A percentile compares a stretch with the other conserved stretches of the same genome.
These are phyloP conservation scores for Serripes groenlandicus DNA, from an alignment of 2,888 invertebrate species.

Conservation along the genomic window DNA sequence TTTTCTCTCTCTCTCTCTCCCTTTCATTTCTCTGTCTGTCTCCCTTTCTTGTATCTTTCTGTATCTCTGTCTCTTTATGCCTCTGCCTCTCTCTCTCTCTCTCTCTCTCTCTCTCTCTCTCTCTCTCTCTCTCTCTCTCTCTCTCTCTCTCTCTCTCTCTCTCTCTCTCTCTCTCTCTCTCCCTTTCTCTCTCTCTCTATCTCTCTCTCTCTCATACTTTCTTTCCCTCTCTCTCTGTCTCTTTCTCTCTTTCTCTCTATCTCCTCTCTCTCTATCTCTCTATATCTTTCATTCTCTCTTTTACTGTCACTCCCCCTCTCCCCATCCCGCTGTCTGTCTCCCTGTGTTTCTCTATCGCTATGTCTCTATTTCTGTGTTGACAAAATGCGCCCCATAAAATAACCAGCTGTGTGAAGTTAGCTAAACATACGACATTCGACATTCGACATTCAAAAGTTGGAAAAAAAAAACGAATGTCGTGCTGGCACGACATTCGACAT, in stretches of 20 bases:
- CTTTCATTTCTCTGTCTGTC: too few relatives aligned
- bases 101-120: neutral
- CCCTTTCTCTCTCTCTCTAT: neutral
- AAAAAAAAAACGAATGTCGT: too few relatives aligned
- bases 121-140: neutral
- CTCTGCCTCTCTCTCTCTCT: neutral
- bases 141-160: neutral
- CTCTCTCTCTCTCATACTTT: neutral
- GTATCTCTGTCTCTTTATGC: neutral
- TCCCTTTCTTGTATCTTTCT: too few relatives aligned
- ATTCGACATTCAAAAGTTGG: too few relatives aligned
- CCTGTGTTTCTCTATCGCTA: too few relatives aligned
- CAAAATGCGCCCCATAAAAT: too few relatives aligned
- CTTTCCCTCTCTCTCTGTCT: neutral
- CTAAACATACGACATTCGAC: too few relatives aligned
- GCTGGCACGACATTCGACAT: too few relatives aligned
- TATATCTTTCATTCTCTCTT: neutral
- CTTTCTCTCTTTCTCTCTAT: neutral
- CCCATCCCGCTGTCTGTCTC: too few relatives aligned
- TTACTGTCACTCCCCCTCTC: neutral
- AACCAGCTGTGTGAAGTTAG: too few relatives aligned
- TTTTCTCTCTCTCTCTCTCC: neutral
- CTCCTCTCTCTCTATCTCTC: too few relatives aligned
- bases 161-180: neutral
- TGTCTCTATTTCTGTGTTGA: too few relatives aligned